Conservation (phyloP, 2,888 invertebrate genomes). For the Ptychoptera contaminata region DNA sequence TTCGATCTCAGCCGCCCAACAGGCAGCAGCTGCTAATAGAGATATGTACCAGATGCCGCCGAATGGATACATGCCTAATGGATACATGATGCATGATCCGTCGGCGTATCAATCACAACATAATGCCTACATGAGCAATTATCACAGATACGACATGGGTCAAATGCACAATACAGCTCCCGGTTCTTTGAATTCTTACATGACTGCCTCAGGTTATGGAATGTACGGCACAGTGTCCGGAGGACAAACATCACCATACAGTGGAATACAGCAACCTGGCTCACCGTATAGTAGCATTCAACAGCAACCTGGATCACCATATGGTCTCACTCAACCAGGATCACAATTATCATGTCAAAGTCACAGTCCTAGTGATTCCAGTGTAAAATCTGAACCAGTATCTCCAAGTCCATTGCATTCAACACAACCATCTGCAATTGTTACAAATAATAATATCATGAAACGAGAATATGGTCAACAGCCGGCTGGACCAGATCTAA, state of each 20-base stretch:
- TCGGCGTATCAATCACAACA: slow-evolving; percentile 63
- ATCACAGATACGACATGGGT: slow-evolving; percentile 78
- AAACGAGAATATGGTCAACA: slow-evolving; percentile 52
- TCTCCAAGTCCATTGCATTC: slow-evolving; percentile 49
- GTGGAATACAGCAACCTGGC: slow-evolving; percentile 45
- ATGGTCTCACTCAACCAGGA: slow-evolving; percentile 43
- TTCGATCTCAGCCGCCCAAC: slow-evolving; percentile 43
- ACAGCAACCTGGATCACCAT: slow-evolving; percentile 41
- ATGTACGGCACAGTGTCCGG: slow-evolving; percentile 56
- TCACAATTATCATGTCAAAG: slow-evolving; percentile 50
- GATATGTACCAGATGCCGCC: slow-evolving; percentile 78
- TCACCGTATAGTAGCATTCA: slow-evolving; percentile 41
- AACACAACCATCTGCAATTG: slow-evolving; percentile 22
- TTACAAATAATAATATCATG: slow-evolving; percentile 39
- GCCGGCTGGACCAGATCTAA: slow-evolving; percentile 37
- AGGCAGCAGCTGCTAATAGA: slow-evolving; percentile 45
- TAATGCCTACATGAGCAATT: slow-evolving; percentile 49
- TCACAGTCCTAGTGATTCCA: slow-evolving; percentile 75
- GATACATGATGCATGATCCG: slow-evolving; percentile 81
- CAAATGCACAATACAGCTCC: slow-evolving; percentile 53
- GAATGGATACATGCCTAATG: slow-evolving; percentile 94
- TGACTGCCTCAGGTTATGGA: slow-evolving; percentile 59
- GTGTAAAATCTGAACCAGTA: slow-evolving; percentile 79
- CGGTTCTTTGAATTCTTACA: slow-evolving; percentile 46
- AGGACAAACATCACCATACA: slow-evolving; percentile 60